Base-by-base conservation (phyloP, 23 tunicate genomes). In the Pegea sp. region DNA sequence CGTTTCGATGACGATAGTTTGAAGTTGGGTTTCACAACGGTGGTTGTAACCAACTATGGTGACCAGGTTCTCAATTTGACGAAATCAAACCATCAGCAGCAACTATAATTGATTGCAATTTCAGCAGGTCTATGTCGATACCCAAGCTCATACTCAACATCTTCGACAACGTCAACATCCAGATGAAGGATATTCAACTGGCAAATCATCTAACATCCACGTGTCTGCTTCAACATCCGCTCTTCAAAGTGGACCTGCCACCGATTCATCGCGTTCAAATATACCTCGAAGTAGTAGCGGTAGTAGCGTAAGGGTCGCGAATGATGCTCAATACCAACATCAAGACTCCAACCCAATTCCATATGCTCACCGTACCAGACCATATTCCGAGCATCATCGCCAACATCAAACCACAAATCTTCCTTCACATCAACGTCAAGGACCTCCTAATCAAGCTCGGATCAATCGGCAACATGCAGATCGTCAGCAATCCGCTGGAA, bases 261-360 rank as follows among this genome's bases (percentile, higher is more conserved):
- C 13, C 3, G 67, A 38, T 2, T 67, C 54, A 6, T 6, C 51
- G 0, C 33, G 53, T 29, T 5, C 31, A 16, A 60, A 66, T 21
- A 62, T 84, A 49, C 68, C 95, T 22, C 66, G 95, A 11, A 84
- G 95, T 62, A 74, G 72, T 59, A 84, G 95, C 44, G 95, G 95
- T 0, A 72, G 63, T 56, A 80, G 62, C 33, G 54, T 80, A 6
- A 52, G 80, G 4, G 54, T 33, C 7, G 32, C 59, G 23, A 28
- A 46, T 3, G 27, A 34, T 26, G n/a, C 68, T n/a, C 30, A 49
- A 22, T 4, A 25, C 1, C 33, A 33, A 13, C 58, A 61, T 13
- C 66, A 65, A 3, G 44, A 29, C 11, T 24, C 30, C 22, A 29
- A 34, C 24, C 64, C 53, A 7, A 24, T 28, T 24, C 65, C 93